A percentile compares a stretch with the other conserved stretches of the same genome.
Evolutionary conservation across 2,888 invertebrate species (phyloP).

Genomic region (Plagodis pulveraria): DNA sequence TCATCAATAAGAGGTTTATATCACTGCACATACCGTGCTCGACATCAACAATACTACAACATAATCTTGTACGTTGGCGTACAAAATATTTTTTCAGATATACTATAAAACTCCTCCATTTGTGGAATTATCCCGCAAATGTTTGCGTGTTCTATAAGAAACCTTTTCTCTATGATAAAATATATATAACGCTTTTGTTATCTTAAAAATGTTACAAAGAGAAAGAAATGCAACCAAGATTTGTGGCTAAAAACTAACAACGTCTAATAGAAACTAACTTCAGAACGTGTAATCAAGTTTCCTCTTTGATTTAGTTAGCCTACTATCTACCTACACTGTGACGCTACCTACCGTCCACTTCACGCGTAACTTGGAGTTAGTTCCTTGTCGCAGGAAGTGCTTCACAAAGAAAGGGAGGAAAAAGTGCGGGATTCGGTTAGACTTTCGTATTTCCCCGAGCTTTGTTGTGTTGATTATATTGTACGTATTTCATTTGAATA

Average conservation of each 20-base stretch:
- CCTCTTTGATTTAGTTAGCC: neutral
- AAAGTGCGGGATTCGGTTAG: conserved; percentile 31
- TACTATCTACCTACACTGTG: conserved; percentile 4
- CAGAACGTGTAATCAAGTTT: neutral
- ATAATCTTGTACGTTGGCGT: too few species aligned
- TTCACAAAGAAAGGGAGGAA: conserved; percentile 30
- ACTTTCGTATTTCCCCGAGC: conserved; percentile 25
- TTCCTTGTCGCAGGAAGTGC: conserved; percentile 27
- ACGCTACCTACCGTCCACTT: conserved; percentile 18
- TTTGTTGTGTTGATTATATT: conserved; percentile 22
- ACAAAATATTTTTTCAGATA: too few species aligned
- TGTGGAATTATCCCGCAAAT: too few species aligned
- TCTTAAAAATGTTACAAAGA: too few species aligned
- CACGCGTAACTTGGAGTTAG: conserved; percentile 18
- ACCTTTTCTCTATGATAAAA: too few species aligned
- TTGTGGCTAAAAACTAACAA: neutral
- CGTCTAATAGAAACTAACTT: neutral
- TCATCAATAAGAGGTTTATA: too few species aligned
- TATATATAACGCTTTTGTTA: too few species aligned
- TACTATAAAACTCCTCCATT: too few species aligned
- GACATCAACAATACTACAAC: too few species aligned
- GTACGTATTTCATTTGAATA: conserved; percentile 6
- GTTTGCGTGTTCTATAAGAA: too few species aligned
- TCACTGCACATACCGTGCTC: too few species aligned
- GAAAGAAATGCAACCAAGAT: too few species aligned